phyloP scores from a whole-genome alignment of 2,797 vertebrate species.

The Hydrocynus forskahlii region DNA sequence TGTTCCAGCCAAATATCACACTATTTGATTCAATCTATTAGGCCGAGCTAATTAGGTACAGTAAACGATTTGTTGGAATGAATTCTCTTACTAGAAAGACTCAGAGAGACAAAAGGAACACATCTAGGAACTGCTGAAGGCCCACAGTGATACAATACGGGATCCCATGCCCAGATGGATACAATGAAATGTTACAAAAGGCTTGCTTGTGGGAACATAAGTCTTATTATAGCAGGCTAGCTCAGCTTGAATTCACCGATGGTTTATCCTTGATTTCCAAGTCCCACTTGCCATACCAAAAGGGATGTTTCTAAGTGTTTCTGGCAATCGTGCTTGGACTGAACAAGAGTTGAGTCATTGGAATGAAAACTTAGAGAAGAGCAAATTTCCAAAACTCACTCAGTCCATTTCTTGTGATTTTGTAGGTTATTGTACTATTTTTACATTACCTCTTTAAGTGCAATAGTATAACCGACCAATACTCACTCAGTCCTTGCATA shows the following conservation, averaged over 20 bases:
- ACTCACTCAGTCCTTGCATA: too few species aligned
- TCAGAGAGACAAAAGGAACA: constrained; percentile 15
- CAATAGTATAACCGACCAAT: too few species aligned
- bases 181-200: constrained; percentile 36
- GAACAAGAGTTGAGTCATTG: too few species aligned
- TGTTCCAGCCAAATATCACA: constrained; percentile 43
- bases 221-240: constrained; percentile 33
- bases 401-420: too few species aligned
- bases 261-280: constrained; percentile 18
- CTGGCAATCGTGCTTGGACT: too few species aligned
- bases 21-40: constrained; percentile 53
- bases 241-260: constrained; percentile 26
- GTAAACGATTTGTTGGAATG: constrained; percentile 41
- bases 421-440: too few species aligned
- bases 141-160: neutral
- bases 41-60: constrained; percentile 50
- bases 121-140: neutral
- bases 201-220: constrained; percentile 4
- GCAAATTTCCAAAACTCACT: too few species aligned
- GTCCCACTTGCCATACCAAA: neutral
- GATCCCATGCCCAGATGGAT: constrained; percentile 38
- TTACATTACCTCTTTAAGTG: too few species aligned
- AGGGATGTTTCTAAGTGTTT: too few species aligned
- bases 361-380: too few species aligned
- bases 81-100: constrained; percentile 28